Conservation (phyloP, 1,140 invertebrate genomes). For the Lepidurus couesii region DNA sequence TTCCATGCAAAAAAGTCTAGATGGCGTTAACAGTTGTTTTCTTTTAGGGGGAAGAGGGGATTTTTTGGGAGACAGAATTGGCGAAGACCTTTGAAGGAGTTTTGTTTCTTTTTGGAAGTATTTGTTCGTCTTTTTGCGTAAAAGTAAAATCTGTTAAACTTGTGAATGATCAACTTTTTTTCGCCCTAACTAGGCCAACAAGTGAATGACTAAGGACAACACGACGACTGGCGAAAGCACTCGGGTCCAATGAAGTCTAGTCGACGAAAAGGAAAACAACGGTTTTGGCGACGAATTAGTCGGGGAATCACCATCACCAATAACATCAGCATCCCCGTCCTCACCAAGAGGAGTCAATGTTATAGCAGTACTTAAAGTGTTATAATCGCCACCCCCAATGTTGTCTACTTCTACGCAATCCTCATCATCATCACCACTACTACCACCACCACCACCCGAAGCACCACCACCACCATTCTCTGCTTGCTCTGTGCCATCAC, state of each 20-base stretch:
- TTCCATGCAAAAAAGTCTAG: neutral
- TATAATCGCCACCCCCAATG: neutral
- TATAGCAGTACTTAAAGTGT: slow-evolving; percentile 7
- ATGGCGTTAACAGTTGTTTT: neutral
- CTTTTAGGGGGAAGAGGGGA: neutral
- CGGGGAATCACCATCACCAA: slow-evolving; percentile 1
- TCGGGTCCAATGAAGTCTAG: slow-evolving; percentile 4
- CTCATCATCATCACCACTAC: neutral
- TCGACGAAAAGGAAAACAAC: slow-evolving; percentile 7
- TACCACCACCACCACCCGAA: neutral
- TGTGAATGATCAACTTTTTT: neutral
- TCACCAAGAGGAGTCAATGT: neutral
- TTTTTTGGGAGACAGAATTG: neutral
- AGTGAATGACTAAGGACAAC: slow-evolving; percentile 19
- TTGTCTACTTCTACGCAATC: neutral
- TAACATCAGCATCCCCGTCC: neutral
- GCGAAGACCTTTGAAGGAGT: neutral
- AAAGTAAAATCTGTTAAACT: slow-evolving; percentile 7
- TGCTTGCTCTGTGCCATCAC: neutral
- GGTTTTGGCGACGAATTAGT: slow-evolving; percentile 2
- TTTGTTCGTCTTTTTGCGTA: neutral
- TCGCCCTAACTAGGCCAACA: slow-evolving; percentile 20
- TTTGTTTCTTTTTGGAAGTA: neutral
- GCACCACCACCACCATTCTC: neutral
- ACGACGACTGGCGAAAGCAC: slow-evolving; percentile 17